phyloP scores from a whole-genome alignment of 2,888 invertebrate genomes.

The Mayetiola destructor region DNA sequence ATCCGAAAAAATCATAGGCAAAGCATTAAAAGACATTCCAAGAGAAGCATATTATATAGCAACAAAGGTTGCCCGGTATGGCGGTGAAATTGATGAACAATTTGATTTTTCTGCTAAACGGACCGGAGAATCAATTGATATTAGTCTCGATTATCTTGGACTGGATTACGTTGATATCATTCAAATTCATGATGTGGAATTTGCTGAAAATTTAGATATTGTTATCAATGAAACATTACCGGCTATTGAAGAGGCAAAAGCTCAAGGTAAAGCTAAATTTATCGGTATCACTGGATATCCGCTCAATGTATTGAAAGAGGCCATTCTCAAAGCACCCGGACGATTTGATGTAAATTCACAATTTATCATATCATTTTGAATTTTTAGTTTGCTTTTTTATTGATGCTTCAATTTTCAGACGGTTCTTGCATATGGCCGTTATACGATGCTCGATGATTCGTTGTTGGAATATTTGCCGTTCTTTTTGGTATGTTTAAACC shows the following conservation, averaged over 20 bases:
- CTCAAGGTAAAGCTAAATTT: slow-evolving; percentile 54
- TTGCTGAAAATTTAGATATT: slow-evolving; percentile 57
- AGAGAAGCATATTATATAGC: slow-evolving; percentile 71
- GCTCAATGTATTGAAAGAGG: slow-evolving; percentile 56
- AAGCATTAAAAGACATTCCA: slow-evolving; percentile 65
- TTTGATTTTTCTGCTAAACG: slow-evolving; percentile 74
- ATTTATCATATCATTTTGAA: background rate
- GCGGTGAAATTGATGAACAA: slow-evolving; percentile 45
- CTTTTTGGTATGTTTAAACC: slow-evolving; percentile 46
- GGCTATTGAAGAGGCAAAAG: slow-evolving; percentile 55
- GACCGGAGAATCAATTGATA: slow-evolving; percentile 58
- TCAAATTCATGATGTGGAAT: slow-evolving; percentile 89
- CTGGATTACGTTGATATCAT: slow-evolving; percentile 77
- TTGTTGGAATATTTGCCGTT: slow-evolving; percentile 56
- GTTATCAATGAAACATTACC: slow-evolving; percentile 79
- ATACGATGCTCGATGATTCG: slow-evolving; percentile 64
- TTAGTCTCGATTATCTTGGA: slow-evolving; percentile 55
- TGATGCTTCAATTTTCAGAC: slow-evolving; percentile 27
- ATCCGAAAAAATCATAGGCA: slow-evolving; percentile 69
- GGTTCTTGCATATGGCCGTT: slow-evolving; percentile 63
- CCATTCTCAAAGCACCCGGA: slow-evolving; percentile 46
- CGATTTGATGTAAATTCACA: slow-evolving; percentile 25
- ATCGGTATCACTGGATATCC: slow-evolving; percentile 86
- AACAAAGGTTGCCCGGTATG: slow-evolving; percentile 85
- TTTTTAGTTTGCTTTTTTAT: background rate